These are phyloP conservation scores for Forpus xanthops DNA, from an alignment of 2,797 vertebrate species.

Conservation along the genomic window DNA sequence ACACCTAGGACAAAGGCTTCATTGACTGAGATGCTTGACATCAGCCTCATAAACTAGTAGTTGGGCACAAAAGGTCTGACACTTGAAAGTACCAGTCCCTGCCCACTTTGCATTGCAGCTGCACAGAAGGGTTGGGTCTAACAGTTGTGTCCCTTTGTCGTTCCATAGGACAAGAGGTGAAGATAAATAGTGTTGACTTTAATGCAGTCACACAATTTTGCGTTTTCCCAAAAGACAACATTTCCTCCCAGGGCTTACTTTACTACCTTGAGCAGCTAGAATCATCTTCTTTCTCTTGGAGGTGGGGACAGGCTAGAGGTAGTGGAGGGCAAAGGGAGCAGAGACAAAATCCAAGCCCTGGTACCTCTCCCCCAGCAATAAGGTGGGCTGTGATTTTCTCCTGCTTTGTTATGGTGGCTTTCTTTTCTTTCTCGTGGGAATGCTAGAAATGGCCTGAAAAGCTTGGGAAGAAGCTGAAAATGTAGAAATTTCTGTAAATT, in stretches of 20 bases:
- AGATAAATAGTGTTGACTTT: constrained; percentile 86
- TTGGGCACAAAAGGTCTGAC: constrained; percentile 94
- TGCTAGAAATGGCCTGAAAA: constrained; percentile 38
- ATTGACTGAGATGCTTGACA: constrained; percentile 99
- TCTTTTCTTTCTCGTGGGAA: constrained; percentile 64
- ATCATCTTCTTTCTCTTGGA: constrained; percentile 40
- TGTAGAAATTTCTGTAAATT: neutral
- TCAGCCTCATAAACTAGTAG: constrained; percentile 99
- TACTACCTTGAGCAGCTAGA: constrained; percentile 38
- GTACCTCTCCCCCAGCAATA: constrained; percentile 3
- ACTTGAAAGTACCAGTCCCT: constrained; percentile 94
- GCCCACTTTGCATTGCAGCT: constrained; percentile 85
- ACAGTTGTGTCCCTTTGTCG: constrained; percentile 81
- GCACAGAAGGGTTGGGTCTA: constrained; percentile 82
- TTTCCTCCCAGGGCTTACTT: constrained; percentile 76
- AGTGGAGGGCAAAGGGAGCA: neutral
- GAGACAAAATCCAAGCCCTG: constrained; percentile 13
- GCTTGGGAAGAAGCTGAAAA: constrained; percentile 16
- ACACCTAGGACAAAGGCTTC: constrained; percentile 96
- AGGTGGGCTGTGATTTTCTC: constrained; percentile 44
- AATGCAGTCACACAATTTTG: constrained; percentile 79
- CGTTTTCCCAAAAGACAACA: constrained; percentile 78
- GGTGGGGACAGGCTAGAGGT: neutral
- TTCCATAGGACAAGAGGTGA: constrained; percentile 80
- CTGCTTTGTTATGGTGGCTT: constrained; percentile 32